phyloP scores from a whole-genome alignment of 2,113 vertebrate species.

The Myocastor coypus region DNA sequence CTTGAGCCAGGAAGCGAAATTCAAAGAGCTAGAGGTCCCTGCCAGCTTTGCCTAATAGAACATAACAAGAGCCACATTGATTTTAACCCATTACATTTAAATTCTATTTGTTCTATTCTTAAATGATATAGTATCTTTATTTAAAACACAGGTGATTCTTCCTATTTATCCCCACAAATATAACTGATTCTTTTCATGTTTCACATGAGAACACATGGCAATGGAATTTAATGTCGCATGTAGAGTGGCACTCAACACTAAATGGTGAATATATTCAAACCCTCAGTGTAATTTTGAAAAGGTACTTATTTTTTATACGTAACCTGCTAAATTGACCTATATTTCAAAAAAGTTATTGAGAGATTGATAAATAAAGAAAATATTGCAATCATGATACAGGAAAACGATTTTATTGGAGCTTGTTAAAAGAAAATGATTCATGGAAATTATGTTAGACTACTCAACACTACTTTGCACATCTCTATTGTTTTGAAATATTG shows the following conservation, averaged over 20 bases:
- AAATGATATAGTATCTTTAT: constrained; percentile 31
- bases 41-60: no score
- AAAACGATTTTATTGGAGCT: background rate
- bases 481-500: constrained; percentile 33
- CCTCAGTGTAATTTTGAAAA: constrained; percentile 11
- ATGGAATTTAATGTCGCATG: background rate
- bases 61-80: no score
- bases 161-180: constrained; percentile 24
- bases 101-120: constrained; percentile 2
- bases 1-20: no score
- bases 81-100: background rate
- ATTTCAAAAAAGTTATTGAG: background rate
- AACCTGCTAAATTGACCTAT: background rate
- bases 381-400: background rate
- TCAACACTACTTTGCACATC: background rate
- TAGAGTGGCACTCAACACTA: constrained; percentile 2
- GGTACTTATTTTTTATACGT: constrained; percentile 17
- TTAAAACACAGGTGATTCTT: background rate
- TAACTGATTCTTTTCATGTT: background rate
- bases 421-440: constrained; percentile 27
- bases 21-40: no score
- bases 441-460: background rate
- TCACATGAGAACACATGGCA: background rate
- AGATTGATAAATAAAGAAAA: background rate
- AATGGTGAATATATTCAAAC: background rate